Percentiles rank a stretch among this genome's conserved stretches.
phyloP scores from a whole-genome alignment of 2,888 invertebrate genomes.

The Callinectes sapidus region DNA sequence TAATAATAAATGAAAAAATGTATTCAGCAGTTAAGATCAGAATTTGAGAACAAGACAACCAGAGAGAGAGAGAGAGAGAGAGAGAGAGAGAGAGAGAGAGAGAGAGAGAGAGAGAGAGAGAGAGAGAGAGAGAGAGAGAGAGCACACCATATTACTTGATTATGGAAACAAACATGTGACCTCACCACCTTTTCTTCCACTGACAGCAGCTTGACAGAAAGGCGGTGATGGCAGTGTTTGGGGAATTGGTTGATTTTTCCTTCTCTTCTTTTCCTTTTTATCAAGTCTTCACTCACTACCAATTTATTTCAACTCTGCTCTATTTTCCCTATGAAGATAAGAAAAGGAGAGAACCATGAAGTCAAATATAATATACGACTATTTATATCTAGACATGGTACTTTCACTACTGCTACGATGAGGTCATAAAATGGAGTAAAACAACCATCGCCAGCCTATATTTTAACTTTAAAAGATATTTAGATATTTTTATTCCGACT shows the following conservation, averaged over 20 bases:
- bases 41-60: background rate
- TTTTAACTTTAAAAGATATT: no score
- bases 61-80: constrained; percentile 2
- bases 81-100: constrained; percentile 1
- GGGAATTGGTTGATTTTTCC: no score
- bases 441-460: no score
- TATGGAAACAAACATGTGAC: background rate
- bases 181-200: background rate
- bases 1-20: background rate
- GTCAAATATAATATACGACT: background rate
- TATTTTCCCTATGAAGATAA: no score
- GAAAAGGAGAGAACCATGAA: background rate
- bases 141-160: background rate
- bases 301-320: no score
- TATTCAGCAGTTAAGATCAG: background rate
- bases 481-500: no score
- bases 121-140: background rate
- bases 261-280: no score
- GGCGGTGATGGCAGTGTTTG: background rate
- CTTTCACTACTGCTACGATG: background rate
- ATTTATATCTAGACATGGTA: background rate
- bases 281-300: no score
- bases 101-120: constrained; percentile 1
- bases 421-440: background rate
- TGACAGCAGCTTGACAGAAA: background rate